Base-by-base conservation (phyloP, 2,113 vertebrate genomes). In the Petromus typicus region DNA sequence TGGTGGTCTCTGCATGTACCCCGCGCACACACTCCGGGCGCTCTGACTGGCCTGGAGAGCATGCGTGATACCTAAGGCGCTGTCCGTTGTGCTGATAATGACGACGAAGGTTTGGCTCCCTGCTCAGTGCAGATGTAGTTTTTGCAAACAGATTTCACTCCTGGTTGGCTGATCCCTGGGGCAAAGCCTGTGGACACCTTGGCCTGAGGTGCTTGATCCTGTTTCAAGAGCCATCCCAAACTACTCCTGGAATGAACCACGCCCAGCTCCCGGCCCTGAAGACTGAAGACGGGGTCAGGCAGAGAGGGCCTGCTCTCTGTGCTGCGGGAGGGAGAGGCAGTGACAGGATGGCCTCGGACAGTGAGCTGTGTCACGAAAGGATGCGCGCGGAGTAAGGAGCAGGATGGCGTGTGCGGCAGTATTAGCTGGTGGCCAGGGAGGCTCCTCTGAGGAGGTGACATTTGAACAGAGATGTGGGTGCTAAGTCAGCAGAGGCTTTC, bases 331-430 rank as follows among this genome's bases (percentile, higher is more conserved):
- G 30, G 64, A 93, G 63, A 20, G 78, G 54, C 4, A 10, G 22
- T 37, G 40, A 17, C 14, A 40, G 25, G 30, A 48, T 48, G 14
- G 30, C 43, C 57, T 89, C 22, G 2, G 40, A 18, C 3, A 37
- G n/a, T 3, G 20, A 34, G 23, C 5, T 1, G 27, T 27, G 27
- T 14, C 34, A 3, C 0, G 13, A 78, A 71, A 37, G 81, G 56
- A 30, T 6, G 32, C n/a, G 37, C 34, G 5, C 56, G 45, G 10
- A 0, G 6, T 7, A 64, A 27, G 12, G 64, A 43, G 48, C 43
- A 27, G 0, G 0, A 2, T 4, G 5, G 8, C 11, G 18, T 18
- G 30, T 4, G 3, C 22, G 48, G 6, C 5, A 25, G 18, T 7
- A 43, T 14, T 63, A 0, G 3, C 6, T 34, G 27, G 86, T 71